Evolutionary conservation across 1,140 invertebrate genomes (phyloP).

Genomic region (Episyrphus balteatus): DNA sequence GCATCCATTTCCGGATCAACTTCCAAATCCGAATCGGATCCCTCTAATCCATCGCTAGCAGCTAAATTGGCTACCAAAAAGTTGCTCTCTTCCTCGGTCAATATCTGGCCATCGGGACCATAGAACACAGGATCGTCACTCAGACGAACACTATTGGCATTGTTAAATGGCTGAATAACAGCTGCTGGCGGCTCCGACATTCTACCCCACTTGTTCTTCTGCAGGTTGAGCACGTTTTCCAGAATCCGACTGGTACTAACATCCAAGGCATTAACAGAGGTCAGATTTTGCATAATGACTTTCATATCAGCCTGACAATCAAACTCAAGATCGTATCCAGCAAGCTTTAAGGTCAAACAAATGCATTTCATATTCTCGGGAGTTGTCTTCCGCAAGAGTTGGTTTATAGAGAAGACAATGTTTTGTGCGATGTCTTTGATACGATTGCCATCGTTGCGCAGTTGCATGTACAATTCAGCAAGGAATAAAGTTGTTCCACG

Average conservation of each 20-base stretch:
- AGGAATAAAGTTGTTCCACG: conserved; percentile 7
- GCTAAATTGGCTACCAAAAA: conserved; percentile 30
- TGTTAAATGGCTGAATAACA: conserved; percentile 2
- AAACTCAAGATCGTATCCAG: conserved; percentile 30
- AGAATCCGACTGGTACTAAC: conserved; percentile 28
- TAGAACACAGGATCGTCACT: conserved; percentile 39
- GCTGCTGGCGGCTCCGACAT: conserved; percentile 14
- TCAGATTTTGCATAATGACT: conserved; percentile 20
- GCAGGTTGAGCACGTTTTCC: conserved; percentile 26
- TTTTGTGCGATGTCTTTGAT: conserved; percentile 1
- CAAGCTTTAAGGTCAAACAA: conserved; percentile 43
- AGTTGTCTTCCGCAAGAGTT: conserved; percentile 1
- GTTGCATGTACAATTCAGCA: conserved; percentile 8
- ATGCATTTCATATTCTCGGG: conserved; percentile 42
- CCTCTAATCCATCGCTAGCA: conserved; percentile 16
- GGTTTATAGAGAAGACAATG: conserved; percentile 1
- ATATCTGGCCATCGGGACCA: conserved; percentile 39
- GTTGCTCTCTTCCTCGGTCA: conserved; percentile 40
- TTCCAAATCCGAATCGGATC: conserved; percentile 36
- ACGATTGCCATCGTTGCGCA: conserved; percentile 1
- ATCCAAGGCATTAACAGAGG: conserved; percentile 16
- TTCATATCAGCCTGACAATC: conserved; percentile 29
- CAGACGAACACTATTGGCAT: conserved; percentile 19
- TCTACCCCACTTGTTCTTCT: conserved; percentile 34
- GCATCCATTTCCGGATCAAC: conserved; percentile 43